A percentile compares a stretch with the other conserved stretches of the same genome.
Evolutionary conservation across 2,888 invertebrate species (phyloP).

Genomic region (Drosophila pegasa): DNA sequence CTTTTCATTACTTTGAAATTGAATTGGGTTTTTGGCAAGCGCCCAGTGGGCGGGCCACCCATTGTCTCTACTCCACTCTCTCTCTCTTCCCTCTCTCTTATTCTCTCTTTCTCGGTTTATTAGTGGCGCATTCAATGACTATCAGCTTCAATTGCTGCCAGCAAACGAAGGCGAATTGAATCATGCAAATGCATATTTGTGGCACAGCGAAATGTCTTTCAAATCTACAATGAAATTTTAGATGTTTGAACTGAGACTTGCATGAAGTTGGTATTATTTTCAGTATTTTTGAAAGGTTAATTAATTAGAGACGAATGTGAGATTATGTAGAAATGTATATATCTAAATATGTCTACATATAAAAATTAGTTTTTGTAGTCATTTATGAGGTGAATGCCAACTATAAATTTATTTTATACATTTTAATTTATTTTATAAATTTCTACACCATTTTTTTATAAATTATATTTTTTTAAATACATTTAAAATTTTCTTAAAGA

Average conservation of each 20-base stretch:
- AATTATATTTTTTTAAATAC: too few relatives aligned
- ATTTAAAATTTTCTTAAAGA: too few relatives aligned
- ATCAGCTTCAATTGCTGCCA: constrained; percentile 3
- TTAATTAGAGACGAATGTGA: not conserved
- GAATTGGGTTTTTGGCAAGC: constrained; percentile 64
- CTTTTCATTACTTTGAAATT: constrained; percentile 75
- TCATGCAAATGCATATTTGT: constrained; percentile 34
- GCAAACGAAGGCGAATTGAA: constrained; percentile 21
- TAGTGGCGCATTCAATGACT: constrained; percentile 18
- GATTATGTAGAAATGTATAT: too few relatives aligned
- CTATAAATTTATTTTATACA: too few relatives aligned
- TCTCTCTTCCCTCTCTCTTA: not conserved
- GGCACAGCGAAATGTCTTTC: constrained; percentile 2
- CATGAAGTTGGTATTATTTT: too few relatives aligned
- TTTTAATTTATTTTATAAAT: too few relatives aligned
- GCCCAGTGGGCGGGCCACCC: constrained; percentile 12
- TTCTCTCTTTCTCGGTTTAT: constrained; percentile 19
- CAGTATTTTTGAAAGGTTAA: too few relatives aligned
- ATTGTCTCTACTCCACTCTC: constrained; percentile 15
- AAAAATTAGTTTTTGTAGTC: too few relatives aligned
- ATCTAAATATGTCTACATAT: too few relatives aligned
- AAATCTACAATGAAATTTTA: not conserved
- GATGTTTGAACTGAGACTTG: too few relatives aligned
- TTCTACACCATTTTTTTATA: too few relatives aligned
- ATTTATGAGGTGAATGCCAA: too few relatives aligned